Evolutionary conservation across 2,888 invertebrate genomes (phyloP).

Genomic region (Scaptomyza parva): DNA sequence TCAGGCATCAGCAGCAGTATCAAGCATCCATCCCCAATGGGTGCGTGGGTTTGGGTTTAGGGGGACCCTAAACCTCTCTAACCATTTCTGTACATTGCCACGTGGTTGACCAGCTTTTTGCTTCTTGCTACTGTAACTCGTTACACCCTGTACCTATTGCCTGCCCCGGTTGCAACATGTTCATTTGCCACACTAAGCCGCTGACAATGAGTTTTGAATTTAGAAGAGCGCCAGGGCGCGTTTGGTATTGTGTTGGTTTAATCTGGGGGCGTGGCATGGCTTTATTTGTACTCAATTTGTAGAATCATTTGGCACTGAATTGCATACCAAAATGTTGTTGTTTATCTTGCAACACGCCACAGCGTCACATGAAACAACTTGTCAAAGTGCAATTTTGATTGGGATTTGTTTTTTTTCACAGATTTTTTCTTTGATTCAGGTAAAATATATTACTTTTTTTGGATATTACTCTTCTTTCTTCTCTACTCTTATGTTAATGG

Average conservation of each 20-base stretch:
- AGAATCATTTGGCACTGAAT: background rate
- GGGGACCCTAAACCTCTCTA: slow-evolving; percentile 12
- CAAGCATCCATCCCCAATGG: background rate
- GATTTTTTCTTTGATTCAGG: slow-evolving; percentile 12
- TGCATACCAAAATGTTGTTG: background rate
- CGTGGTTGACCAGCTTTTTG: slow-evolving; percentile 45
- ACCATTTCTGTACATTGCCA: slow-evolving; percentile 58
- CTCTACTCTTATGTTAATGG: background rate
- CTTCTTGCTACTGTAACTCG: background rate
- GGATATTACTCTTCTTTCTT: too few species aligned
- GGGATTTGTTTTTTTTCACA: background rate
- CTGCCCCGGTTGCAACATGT: too few species aligned
- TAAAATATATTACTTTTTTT: background rate
- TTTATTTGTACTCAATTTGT: background rate
- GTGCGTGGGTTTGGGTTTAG: slow-evolving; percentile 8
- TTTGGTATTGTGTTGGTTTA: background rate
- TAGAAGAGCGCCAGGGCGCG: background rate
- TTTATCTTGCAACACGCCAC: slow-evolving; percentile 24
- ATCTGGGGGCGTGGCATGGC: background rate
- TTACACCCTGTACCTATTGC: too few species aligned
- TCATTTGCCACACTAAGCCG: slow-evolving; percentile 54
- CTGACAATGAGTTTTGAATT: slow-evolving; percentile 52
- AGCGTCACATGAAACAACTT: slow-evolving; percentile 23
- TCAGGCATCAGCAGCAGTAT: slow-evolving; percentile 13
- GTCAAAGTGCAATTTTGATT: slow-evolving; percentile 15